Base-by-base conservation (phyloP, 2,797 vertebrate species). In the Craterocephalus amniculus region DNA sequence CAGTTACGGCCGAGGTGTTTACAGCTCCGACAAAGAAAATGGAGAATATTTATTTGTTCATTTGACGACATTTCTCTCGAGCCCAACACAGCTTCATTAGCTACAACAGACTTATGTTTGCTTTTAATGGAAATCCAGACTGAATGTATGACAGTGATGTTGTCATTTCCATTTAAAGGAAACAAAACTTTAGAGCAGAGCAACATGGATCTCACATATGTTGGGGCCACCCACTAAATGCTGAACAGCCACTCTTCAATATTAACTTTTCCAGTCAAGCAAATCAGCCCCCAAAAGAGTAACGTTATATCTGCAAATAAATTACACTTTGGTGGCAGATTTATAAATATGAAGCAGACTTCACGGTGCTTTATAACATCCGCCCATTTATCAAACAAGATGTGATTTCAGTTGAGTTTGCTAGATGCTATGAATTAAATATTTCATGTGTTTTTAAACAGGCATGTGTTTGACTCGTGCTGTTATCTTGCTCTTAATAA, bases 261-360 rank as follows among this genome's bases (percentile, higher is more conserved):
- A 91, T 90, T 90, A 91, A 89, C 87, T 92, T 92, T 91, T 91
- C 87, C 88, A 92, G 70, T 88, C 87, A 85, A 76, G 89, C 86
- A 90, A 81, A 92, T 91, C 88, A 80, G 73, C 73, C 71, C 76
- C 87, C 83, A 89, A 91, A 70, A 80, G 76, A 63, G 91, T 88
- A 89, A 91, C 82, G 80, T 84, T 89, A 90, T 92, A 92, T 89
- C 80, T 88, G 74, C 85, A 91, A 91, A 91, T 88, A 88, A 90
- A 91, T 83, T 88, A 73, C 77, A 85, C 82, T 80, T 89, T 79
- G 72, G 81, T 84, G 85, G 73, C 63, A 85, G 76, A 59, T 91
- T 86, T 82, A 83, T 88, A 79, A 83, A 89, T 80, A 74, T 76
- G 58, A 70, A 74, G 69, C 79, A 65, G 81, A 68, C 73, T 74